Conservation (phyloP, 2,888 invertebrate genomes). For the Meiosimyza decipiens region DNA sequence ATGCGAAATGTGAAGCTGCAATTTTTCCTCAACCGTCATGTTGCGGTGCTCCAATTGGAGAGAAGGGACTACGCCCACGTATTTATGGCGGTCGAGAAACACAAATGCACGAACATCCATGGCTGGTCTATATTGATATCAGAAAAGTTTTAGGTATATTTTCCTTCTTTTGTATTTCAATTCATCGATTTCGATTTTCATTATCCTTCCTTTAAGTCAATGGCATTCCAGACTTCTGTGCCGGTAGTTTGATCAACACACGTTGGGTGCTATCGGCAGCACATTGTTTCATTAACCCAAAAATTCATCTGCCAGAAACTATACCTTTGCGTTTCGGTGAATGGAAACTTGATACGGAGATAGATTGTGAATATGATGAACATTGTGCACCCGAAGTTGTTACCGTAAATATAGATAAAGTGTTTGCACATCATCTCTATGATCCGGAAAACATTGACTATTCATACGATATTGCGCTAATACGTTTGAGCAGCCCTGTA, state of each 20-base stretch:
- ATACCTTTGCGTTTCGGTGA: constrained; percentile 67
- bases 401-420: too few relatives aligned
- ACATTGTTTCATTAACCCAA: constrained; percentile 69
- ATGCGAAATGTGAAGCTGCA: too few relatives aligned
- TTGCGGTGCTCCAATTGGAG: constrained; percentile 5
- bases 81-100: constrained; percentile 25
- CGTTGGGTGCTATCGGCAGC: constrained; percentile 80
- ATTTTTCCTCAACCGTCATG: neutral
- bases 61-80: neutral
- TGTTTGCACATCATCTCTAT: too few relatives aligned
- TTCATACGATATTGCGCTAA: constrained; percentile 76
- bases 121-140: neutral
- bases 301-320: too few relatives aligned
- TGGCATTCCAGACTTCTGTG: constrained; percentile 67
- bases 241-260: constrained; percentile 74
- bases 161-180: too few relatives aligned
- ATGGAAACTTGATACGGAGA: constrained; percentile 56
- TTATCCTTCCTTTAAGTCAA: too few relatives aligned
- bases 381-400: constrained; percentile 72
- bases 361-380: constrained; percentile 54
- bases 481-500: constrained; percentile 71
- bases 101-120: constrained; percentile 7
- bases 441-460: too few relatives aligned
- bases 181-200: too few relatives aligned
- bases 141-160: too few relatives aligned